These are phyloP conservation scores for Paragorgia papillata DNA, from an alignment of 92 coral and sea anemone species.

Conservation along the genomic window DNA sequence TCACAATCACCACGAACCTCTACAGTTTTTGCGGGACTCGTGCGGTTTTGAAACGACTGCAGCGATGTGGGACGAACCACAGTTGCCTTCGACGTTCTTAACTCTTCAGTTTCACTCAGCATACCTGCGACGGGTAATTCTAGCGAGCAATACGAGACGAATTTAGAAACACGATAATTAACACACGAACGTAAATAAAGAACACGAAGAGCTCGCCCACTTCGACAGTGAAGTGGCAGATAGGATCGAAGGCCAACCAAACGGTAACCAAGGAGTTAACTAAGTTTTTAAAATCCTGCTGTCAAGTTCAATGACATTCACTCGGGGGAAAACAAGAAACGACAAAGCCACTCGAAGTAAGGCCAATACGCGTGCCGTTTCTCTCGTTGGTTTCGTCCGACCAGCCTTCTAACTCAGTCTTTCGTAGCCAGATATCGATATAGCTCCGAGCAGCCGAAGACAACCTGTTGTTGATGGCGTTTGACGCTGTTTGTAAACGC, in stretches of 20 bases:
- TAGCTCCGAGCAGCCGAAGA: not conserved
- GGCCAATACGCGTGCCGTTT: not conserved
- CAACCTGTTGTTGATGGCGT: not conserved
- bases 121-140: not conserved
- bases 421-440: not conserved
- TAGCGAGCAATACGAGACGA: not conserved
- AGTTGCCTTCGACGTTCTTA: not conserved
- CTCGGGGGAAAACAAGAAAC: not conserved
- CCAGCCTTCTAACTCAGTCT: not conserved
- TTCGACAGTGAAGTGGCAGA: too few relatives aligned
- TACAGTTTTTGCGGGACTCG: not conserved
- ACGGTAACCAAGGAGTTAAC: not conserved
- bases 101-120: not conserved
- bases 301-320: not conserved
- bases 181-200: not conserved
- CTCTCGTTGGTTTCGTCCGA: not conserved
- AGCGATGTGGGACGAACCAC: conserved; percentile 8
- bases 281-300: not conserved
- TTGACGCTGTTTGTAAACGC: not conserved
- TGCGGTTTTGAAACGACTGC: conserved; percentile 8
- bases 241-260: not conserved
- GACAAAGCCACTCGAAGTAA: not conserved
- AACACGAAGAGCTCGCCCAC: too few relatives aligned
- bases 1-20: too few relatives aligned
- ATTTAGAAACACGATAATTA: not conserved